Evolutionary conservation across 2,888 invertebrate genomes (phyloP).

Genomic region (Hypercompe scribonia): DNA sequence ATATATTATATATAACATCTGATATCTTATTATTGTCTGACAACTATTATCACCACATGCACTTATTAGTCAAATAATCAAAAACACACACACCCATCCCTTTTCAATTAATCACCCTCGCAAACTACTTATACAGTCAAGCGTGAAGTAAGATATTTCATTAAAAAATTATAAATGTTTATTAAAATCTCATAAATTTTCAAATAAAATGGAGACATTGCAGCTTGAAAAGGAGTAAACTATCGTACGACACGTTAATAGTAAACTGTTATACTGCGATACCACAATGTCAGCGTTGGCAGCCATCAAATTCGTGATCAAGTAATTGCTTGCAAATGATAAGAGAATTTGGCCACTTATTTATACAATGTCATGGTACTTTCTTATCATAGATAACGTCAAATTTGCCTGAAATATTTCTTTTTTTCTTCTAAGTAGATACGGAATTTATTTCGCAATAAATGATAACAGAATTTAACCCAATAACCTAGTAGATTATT

Average conservation of each 20-base stretch:
- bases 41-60: no score
- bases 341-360: constrained; percentile 8
- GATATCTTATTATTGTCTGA: no score
- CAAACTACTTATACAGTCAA: no score
- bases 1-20: no score
- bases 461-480: constrained; percentile 9
- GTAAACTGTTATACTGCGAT: background rate
- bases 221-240: background rate
- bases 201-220: background rate
- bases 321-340: constrained; percentile 11
- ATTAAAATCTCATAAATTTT: background rate
- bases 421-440: constrained; percentile 8
- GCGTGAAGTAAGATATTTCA: no score
- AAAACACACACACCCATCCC: no score
- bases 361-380: constrained; percentile 22
- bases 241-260: background rate
- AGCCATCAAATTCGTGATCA: background rate
- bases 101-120: no score
- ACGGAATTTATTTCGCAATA: constrained; percentile 3
- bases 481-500: constrained; percentile 16
- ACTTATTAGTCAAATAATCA: no score
- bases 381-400: constrained; percentile 18
- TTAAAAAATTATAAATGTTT: no score
- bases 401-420: constrained; percentile 6
- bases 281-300: background rate